A percentile compares a stretch with the other conserved stretches of the same genome.
Conservation (phyloP, 2,113 vertebrate species). For the Zosterops lateralis region DNA sequence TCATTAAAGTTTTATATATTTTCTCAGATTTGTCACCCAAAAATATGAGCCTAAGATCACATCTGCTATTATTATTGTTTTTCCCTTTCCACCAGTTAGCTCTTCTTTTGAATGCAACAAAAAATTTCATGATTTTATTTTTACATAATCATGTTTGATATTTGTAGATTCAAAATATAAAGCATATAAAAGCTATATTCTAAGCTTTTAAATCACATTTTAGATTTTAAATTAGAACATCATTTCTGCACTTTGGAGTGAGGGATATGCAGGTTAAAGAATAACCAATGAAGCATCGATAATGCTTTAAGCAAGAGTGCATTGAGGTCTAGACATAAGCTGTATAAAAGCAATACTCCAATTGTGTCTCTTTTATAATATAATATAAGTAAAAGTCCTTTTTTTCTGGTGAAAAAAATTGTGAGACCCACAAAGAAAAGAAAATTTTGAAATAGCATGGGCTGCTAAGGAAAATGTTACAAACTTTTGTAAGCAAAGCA, state of each 20-base stretch:
- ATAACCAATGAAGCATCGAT: background rate
- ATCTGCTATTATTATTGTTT: background rate
- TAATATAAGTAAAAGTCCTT: background rate
- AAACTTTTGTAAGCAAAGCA: background rate
- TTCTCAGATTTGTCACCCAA: background rate
- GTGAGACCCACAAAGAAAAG: background rate
- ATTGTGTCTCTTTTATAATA: background rate
- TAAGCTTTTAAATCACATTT: background rate
- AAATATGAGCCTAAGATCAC: background rate
- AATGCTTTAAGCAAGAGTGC: background rate
- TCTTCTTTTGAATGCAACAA: background rate
- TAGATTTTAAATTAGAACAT: background rate
- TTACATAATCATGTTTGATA: background rate
- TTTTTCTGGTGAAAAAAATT: background rate
- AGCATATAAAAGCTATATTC: background rate
- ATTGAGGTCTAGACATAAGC: background rate
- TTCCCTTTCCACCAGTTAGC: background rate
- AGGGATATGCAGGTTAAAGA: background rate
- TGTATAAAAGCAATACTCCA: background rate
- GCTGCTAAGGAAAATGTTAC: background rate
- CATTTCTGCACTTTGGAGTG: background rate
- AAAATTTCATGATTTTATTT: background rate
- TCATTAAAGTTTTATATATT: background rate
- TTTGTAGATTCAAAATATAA: background rate
- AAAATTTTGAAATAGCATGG: background rate